phyloP scores from a whole-genome alignment of 1,140 invertebrate species.

The Drosophila pectinifera region DNA sequence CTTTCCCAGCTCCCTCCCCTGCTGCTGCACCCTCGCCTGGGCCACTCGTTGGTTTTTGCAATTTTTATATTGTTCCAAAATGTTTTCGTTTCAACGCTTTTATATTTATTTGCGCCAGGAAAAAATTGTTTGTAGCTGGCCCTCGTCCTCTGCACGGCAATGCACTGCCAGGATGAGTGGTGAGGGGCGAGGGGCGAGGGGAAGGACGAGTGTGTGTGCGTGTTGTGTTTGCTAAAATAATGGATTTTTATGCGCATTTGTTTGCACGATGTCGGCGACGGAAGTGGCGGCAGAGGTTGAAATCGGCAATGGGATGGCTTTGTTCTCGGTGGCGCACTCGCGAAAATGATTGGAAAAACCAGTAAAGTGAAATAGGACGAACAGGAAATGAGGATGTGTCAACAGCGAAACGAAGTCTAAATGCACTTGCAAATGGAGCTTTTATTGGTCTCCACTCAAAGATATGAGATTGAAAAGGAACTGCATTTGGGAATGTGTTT shows the following conservation, averaged over 20 bases:
- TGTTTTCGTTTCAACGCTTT: constrained; percentile 80
- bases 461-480: too few relatives aligned
- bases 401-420: neutral
- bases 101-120: constrained; percentile 72
- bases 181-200: neutral
- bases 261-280: constrained; percentile 64
- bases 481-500: too few relatives aligned
- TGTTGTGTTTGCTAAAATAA: constrained; percentile 76
- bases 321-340: constrained; percentile 52
- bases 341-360: constrained; percentile 66
- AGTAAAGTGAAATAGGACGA: constrained; percentile 55
- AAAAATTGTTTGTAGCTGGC: constrained; percentile 58
- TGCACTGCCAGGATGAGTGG: constrained; percentile 16
- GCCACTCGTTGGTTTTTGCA: constrained; percentile 53
- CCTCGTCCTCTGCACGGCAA: constrained; percentile 14
- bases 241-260: constrained; percentile 80
- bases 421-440: constrained; percentile 11
- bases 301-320: constrained; percentile 42
- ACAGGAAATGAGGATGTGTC: constrained; percentile 16
- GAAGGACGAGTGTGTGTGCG: constrained; percentile 16
- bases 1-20: neutral
- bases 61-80: constrained; percentile 81
- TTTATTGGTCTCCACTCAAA: too few relatives aligned
- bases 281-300: constrained; percentile 30
- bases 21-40: neutral